phyloP scores from a whole-genome alignment of 2,797 vertebrate genomes.

The Myripristis murdjan region DNA sequence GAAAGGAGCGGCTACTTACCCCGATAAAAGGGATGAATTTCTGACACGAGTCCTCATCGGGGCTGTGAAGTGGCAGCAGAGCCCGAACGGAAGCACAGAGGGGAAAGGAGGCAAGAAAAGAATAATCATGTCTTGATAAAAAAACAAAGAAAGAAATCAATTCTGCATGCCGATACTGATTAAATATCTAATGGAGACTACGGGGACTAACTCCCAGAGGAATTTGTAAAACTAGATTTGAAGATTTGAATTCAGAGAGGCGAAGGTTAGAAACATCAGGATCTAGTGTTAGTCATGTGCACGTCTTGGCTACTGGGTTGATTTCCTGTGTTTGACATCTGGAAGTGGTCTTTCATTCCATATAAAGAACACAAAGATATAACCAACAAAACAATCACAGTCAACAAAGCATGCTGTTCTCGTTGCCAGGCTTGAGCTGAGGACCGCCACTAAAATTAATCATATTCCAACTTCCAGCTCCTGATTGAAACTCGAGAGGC shows the following conservation, averaged over 20 bases:
- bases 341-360: constrained; percentile 46
- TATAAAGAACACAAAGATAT: constrained; percentile 26
- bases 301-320: constrained; percentile 3
- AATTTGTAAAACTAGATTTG: constrained; percentile 14
- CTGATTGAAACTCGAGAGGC: constrained; percentile 54
- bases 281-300: constrained; percentile 51
- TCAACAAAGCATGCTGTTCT: constrained; percentile 51
- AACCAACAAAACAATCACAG: constrained; percentile 21
- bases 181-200: background rate
- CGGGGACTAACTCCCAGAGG: constrained; percentile 21
- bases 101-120: constrained; percentile 17
- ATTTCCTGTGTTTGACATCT: constrained; percentile 55
- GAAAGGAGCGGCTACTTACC: constrained; percentile 82
- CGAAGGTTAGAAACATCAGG: constrained; percentile 23
- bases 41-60: constrained; percentile 97
- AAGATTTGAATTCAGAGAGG: constrained; percentile 16
- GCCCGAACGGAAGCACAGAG: too few species aligned
- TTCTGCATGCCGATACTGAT: background rate
- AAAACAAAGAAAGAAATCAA: background rate
- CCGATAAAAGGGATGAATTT: constrained; percentile 99
- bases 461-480: constrained; percentile 11
- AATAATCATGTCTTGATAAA: constrained; percentile 2
- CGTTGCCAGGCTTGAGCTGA: constrained; percentile 56
- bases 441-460: constrained; percentile 14
- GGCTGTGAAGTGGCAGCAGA: constrained; percentile 81